Evolutionary conservation across 2,113 vertebrate species (phyloP).

Genomic region (Ia io): DNA sequence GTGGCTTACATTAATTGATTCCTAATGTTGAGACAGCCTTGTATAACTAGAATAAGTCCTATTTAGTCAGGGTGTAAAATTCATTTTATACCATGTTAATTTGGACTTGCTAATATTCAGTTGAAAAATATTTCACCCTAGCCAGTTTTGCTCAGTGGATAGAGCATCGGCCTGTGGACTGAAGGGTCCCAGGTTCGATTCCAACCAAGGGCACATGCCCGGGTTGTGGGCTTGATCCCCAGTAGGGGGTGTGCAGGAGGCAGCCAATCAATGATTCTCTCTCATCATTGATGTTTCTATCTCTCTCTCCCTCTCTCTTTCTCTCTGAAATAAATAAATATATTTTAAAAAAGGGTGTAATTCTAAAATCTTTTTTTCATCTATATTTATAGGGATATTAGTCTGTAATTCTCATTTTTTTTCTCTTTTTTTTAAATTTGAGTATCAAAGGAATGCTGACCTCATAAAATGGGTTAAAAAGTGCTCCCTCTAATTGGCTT

Average conservation of each 20-base stretch:
- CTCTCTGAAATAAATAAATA: too few relatives aligned
- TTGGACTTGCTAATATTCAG: background rate
- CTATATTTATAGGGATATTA: background rate
- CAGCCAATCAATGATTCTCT: too few relatives aligned
- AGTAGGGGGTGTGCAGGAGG: too few relatives aligned
- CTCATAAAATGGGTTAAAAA: background rate
- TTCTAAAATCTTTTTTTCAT: background rate
- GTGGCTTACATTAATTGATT: background rate
- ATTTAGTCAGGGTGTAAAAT: background rate
- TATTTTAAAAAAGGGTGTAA: too few relatives aligned
- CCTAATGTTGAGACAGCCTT: background rate
- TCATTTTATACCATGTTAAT: background rate
- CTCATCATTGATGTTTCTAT: too few relatives aligned
- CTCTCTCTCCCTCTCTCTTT: too few relatives aligned
- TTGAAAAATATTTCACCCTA: background rate
- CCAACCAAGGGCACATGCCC: too few relatives aligned
- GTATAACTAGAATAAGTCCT: background rate
- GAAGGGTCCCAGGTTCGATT: too few relatives aligned
- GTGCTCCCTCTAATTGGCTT: background rate
- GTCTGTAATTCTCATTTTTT: background rate
- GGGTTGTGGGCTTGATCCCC: too few relatives aligned
- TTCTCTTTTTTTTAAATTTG: background rate
- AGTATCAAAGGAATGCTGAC: background rate
- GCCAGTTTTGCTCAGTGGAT: too few relatives aligned
- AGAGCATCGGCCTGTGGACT: too few relatives aligned